Evolutionary conservation across 2,113 vertebrate species (phyloP), one percentile per base, ranked within the genome.

Genomic region (Sclerurus mexicanus): DNA sequence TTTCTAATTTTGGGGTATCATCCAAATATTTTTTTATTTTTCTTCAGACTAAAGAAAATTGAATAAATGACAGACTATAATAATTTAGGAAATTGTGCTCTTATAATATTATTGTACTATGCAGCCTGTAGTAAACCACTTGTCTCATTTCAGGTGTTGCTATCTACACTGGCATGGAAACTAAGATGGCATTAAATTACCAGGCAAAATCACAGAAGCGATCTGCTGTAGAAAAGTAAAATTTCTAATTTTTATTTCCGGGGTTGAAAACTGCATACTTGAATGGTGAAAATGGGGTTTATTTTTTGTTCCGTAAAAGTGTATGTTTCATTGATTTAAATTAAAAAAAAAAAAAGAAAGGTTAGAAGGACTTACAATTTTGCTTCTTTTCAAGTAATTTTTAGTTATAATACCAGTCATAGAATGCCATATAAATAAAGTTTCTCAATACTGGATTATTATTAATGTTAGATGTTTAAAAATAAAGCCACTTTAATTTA

Each of bases 171-270:
- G 99, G 99, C 91, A 99, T 99, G 99, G 99, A 99, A 95, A 99
- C 99, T 39, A 99, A 99, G 98, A 99, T 99, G 99, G 99, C 99
- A 25, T 98, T 99, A 74, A 99, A 99, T 97, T 99, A 99, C 77
- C 99, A 99, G 73, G 98, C 99, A 47, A 99, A 99, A 96, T 99
- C 99, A 87, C 99, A 99, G 98, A 99, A 99, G 91, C 98, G 99
- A n/a, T 99, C 99, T 20, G 99, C 99, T 31, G 99, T 99, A n/a
- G 99, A 99, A 95, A 99, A 99, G 99, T 99, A 98, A 98, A 97
- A 77, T 66, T 63, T 90, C 53, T 84, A 20, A 17, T 88, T 24
- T 23, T 68, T 82, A 12, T 88, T 89, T 85, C 64, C 44, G 37
- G 49, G 18, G 22, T 86, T 47, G 31, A 89, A 78, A 75, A 80